Evolutionary conservation across 2,888 invertebrate species (phyloP).

Genomic region (Xanthorhoe designata): DNA sequence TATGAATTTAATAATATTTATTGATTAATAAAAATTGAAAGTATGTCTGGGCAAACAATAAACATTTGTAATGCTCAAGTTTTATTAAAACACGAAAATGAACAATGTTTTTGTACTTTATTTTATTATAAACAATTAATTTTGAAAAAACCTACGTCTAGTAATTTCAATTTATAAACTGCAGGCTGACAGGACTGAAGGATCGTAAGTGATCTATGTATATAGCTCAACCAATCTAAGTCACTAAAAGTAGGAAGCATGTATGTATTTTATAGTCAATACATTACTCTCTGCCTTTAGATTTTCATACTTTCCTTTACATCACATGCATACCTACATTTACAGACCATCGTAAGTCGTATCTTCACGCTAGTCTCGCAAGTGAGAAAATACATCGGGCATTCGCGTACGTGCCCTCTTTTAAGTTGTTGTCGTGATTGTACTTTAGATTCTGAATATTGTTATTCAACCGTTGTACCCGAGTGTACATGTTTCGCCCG

Average conservation of each 20-base stretch:
- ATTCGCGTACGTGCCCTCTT: conserved; percentile 11
- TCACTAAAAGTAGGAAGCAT: too few species aligned
- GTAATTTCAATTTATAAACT: too few species aligned
- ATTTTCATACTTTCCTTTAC: too few species aligned
- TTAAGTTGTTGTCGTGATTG: conserved; percentile 22
- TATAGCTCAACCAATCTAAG: too few species aligned
- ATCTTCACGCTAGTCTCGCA: background rate
- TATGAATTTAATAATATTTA: background rate
- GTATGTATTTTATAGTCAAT: too few species aligned
- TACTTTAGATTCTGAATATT: conserved; percentile 20
- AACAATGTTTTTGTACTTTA: too few species aligned
- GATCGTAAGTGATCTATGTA: too few species aligned
- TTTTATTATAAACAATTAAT: too few species aligned
- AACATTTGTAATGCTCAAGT: background rate
- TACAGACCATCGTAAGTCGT: conserved; percentile 4
- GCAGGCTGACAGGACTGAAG: too few species aligned
- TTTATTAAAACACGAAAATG: too few species aligned
- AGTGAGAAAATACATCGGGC: background rate
- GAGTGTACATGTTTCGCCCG: conserved; percentile 2
- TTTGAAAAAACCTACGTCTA: too few species aligned
- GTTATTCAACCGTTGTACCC: conserved; percentile 13
- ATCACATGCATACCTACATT: background rate
- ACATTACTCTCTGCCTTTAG: too few species aligned
- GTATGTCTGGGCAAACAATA: background rate
- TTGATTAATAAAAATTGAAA: background rate